Conservation (phyloP, 2,888 invertebrate genomes). For the Heteromurus nitidus region DNA sequence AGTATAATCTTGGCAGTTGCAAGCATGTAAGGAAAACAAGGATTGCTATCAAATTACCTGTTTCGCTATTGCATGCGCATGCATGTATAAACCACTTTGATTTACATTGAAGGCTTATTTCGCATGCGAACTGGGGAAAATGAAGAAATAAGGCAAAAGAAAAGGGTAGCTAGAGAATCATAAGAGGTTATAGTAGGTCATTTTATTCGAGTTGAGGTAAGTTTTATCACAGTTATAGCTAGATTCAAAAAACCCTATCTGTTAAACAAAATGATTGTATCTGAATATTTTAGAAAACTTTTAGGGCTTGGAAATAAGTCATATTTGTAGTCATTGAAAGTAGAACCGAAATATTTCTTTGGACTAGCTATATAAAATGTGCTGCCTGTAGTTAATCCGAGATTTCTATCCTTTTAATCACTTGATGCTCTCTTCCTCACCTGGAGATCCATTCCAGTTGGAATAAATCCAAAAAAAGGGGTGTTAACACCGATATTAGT, state of each 20-base stretch:
- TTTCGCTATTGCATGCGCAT: slow-evolving; percentile 3
- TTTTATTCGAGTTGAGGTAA: slow-evolving; percentile 38
- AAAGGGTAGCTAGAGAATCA: too few relatives aligned
- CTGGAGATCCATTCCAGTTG: too few relatives aligned
- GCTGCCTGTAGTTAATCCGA: too few relatives aligned
- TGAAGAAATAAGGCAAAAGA: slow-evolving; percentile 15
- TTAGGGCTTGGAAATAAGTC: not conserved
- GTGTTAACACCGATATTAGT: too few relatives aligned
- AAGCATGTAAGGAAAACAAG: slow-evolving; percentile 7
- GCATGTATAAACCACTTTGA: slow-evolving; percentile 39
- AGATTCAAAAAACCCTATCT: too few relatives aligned
- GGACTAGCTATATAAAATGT: too few relatives aligned
- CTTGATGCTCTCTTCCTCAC: too few relatives aligned
- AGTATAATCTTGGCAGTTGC: slow-evolving; percentile 2
- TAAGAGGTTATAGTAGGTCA: slow-evolving; percentile 48
- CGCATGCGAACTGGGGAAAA: slow-evolving; percentile 39
- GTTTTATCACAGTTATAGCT: slow-evolving; percentile 22
- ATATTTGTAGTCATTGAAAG: too few relatives aligned
- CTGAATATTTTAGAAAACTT: slow-evolving; percentile 48
- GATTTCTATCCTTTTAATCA: too few relatives aligned
- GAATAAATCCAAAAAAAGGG: too few relatives aligned
- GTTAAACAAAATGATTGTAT: too few relatives aligned
- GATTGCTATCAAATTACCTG: slow-evolving; percentile 39
- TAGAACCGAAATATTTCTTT: too few relatives aligned
- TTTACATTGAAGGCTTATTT: slow-evolving; percentile 53